Evolutionary conservation across 2,113 vertebrate species (phyloP).

Genomic region (Sialia sialis): DNA sequence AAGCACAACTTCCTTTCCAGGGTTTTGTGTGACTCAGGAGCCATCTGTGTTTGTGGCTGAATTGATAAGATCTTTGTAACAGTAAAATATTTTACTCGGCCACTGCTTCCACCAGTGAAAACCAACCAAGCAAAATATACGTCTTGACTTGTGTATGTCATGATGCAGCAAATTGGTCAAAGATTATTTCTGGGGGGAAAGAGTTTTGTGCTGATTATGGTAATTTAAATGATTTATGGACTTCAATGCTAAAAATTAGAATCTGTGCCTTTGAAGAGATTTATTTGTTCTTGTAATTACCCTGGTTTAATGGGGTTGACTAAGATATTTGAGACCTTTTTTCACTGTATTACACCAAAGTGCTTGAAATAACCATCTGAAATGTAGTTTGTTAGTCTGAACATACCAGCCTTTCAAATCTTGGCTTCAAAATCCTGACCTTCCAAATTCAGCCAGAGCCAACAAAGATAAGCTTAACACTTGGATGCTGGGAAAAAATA

Average conservation of each 20-base stretch:
- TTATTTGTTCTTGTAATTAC: background rate
- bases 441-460: background rate
- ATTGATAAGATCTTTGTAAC: background rate
- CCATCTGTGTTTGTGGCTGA: background rate
- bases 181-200: background rate
- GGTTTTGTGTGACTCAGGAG: background rate
- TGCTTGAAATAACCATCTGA: background rate
- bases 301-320: background rate
- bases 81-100: background rate
- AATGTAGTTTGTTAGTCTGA: background rate
- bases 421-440: background rate
- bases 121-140: background rate
- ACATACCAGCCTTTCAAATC: background rate
- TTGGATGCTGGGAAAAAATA: background rate
- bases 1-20: background rate
- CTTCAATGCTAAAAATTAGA: background rate
- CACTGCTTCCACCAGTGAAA: background rate
- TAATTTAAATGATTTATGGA: background rate
- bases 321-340: background rate
- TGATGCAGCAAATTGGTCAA: background rate
- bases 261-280: background rate
- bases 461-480: background rate
- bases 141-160: background rate
- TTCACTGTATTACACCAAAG: background rate
- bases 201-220: background rate